A percentile compares a stretch with the other conserved stretches of the same genome.
Conservation (phyloP, 1,140 invertebrate genomes). For the Aleiodes sp. region DNA sequence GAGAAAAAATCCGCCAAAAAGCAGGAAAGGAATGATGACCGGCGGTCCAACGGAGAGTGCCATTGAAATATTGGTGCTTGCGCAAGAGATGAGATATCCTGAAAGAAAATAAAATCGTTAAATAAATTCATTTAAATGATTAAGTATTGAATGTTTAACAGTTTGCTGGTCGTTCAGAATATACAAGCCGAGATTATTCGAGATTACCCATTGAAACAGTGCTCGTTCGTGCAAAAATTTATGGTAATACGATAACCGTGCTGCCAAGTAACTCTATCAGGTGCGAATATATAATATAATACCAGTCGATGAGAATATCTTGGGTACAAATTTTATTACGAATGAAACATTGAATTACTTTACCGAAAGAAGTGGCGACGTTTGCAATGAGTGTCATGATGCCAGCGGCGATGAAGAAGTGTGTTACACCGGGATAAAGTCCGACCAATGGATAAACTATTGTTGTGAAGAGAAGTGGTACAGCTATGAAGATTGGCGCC, state of each 20-base stretch:
- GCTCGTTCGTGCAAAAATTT: neutral
- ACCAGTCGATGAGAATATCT: conserved; percentile 12
- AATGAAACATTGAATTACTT: conserved; percentile 38
- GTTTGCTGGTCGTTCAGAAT: neutral
- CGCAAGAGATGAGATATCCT: conserved; percentile 92
- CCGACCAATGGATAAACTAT: conserved; percentile 91
- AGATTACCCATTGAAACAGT: conserved; percentile 15
- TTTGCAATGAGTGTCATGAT: conserved; percentile 87
- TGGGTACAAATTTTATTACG: conserved; percentile 16
- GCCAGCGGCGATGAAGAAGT: conserved; percentile 80
- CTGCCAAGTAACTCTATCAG: conserved; percentile 38
- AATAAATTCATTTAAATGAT: neutral
- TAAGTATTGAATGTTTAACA: too few species aligned
- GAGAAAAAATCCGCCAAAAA: conserved; percentile 96
- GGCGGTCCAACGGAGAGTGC: conserved; percentile 90
- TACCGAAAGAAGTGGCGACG: conserved; percentile 91
- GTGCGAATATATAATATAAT: conserved; percentile 33
- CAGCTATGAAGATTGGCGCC: conserved; percentile 80
- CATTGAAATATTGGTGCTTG: conserved; percentile 81
- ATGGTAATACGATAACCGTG: conserved; percentile 30
- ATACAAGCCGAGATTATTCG: neutral
- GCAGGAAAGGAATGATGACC: conserved; percentile 89
- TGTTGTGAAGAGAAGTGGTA: conserved; percentile 85
- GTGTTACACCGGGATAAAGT: conserved; percentile 74
- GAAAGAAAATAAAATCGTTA: conserved; percentile 44